These are phyloP conservation scores for Drosophila varians DNA, from an alignment of 1,140 invertebrate species.

Conservation along the genomic window DNA sequence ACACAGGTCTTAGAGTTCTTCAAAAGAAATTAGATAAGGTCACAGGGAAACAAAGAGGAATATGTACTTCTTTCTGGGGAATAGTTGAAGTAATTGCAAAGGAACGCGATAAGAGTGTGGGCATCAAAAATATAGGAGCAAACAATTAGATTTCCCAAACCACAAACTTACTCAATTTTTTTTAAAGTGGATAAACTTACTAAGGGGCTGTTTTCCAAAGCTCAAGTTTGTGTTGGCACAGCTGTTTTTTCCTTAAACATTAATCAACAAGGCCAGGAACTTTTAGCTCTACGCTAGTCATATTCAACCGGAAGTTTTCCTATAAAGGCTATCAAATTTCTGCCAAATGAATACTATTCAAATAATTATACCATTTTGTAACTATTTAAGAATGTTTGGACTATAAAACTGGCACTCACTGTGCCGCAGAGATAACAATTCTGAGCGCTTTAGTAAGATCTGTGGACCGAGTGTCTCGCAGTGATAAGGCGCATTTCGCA, in stretches of 20 bases:
- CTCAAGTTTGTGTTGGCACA: constrained; percentile 12
- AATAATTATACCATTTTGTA: background rate
- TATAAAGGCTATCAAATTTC: too few species aligned
- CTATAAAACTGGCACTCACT: background rate
- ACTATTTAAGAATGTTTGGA: too few species aligned
- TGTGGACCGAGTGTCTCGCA: background rate
- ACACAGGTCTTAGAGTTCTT: background rate
- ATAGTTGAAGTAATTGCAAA: constrained; percentile 21
- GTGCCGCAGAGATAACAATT: background rate
- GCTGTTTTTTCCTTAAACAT: constrained; percentile 10
- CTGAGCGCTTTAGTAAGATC: background rate
- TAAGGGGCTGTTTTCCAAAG: too few species aligned
- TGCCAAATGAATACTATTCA: too few species aligned
- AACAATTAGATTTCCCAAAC: constrained; percentile 17
- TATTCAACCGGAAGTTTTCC: too few species aligned
- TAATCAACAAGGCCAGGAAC: constrained; percentile 21
- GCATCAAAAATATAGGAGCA: constrained; percentile 8
- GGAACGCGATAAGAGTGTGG: constrained; percentile 32
- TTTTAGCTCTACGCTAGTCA: too few species aligned
- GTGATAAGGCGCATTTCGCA: constrained; percentile 18
- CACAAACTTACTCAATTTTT: background rate
- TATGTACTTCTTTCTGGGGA: constrained; percentile 5
- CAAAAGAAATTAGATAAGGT: background rate
- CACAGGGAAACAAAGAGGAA: background rate
- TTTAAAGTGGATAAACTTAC: background rate